Evolutionary conservation across 2,888 invertebrate genomes (phyloP), one percentile per base, ranked within the genome.

Genomic region (Brachyptera putata): DNA sequence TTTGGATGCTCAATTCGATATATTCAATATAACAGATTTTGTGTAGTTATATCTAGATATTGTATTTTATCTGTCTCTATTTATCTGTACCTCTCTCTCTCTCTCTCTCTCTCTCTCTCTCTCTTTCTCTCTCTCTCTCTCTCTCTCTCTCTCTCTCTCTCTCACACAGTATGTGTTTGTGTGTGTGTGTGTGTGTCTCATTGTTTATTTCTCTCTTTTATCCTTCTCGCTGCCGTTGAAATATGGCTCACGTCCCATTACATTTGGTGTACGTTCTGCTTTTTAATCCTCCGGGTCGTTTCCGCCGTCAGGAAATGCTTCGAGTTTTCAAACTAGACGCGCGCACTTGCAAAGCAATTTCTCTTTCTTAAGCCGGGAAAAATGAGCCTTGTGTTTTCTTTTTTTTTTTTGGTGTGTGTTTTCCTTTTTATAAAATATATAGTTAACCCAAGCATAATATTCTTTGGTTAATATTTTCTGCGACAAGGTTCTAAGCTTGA

Each of bases 191-290:
- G n/a, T n/a, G n/a, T n/a, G 5, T 30, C 30, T 30, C 30, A 30
- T 30, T 30, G 30, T 30, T 30, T 30, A 30, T 55, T 55, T 55
- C 21, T 43, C 37, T 43, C 43, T 57, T 46, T 24, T 34, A 11
- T 21, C 25, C 22, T 16, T 25, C 37, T 43, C 34, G 46, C 46
- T 4, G n/a, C 9, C 16, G 11, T 21, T 62, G 62, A 62, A 60
- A 62, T 62, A 62, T 62, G 59, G 50, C 43, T 21, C 53, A 62
- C 62, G 62, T 62, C 62, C 62, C 62, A 62, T 62, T 62, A 62
- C 62, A 48, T 62, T 59, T 58, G 58, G 58, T 58, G 36, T 53
- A 57, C 48, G 53, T 56, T 60, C 59, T 62, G 60, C 60, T 62
- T 59, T 56, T 61, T 61, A 61, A 61, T 61, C 61, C 61, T 58